These are phyloP conservation scores for Graphium colonna DNA, from an alignment of 2,888 invertebrate species.

Conservation along the genomic window DNA sequence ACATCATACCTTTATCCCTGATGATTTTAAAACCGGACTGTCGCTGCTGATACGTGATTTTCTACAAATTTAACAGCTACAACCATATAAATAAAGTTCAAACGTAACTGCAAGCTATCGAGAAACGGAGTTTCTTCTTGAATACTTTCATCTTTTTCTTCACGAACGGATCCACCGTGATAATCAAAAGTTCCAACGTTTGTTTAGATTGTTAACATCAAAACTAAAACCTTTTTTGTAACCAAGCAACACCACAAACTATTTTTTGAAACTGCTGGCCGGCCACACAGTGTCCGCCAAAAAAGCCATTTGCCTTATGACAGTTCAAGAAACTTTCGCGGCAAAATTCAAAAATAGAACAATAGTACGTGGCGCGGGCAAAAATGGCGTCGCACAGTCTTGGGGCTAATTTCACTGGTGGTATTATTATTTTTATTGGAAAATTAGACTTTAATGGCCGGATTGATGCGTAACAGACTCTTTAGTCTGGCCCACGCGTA, in stretches of 20 bases:
- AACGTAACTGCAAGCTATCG: constrained; percentile 52
- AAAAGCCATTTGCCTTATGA: constrained; percentile 49
- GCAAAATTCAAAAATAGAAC: constrained; percentile 60
- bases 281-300: constrained; percentile 30
- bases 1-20: constrained; percentile 3
- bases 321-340: constrained; percentile 48
- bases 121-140: constrained; percentile 73
- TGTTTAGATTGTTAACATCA: constrained; percentile 9
- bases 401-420: constrained; percentile 66
- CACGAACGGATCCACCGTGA: constrained; percentile 68
- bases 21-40: not conserved
- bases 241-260: constrained; percentile 7
- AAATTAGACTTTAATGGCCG: constrained; percentile 69
- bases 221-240: constrained; percentile 17
- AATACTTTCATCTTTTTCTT: constrained; percentile 76
- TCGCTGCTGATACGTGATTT: constrained; percentile 49
- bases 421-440: constrained; percentile 75
- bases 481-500: constrained; percentile 62
- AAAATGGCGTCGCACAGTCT: constrained; percentile 49
- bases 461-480: constrained; percentile 52
- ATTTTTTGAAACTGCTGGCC: constrained; percentile 12
- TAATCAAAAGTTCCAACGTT: too few species aligned
- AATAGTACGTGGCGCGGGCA: constrained; percentile 41
- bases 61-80: constrained; percentile 18
- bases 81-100: constrained; percentile 33